phyloP scores from a whole-genome alignment of 2,113 vertebrate genomes.

The Spheniscus mendiculus region DNA sequence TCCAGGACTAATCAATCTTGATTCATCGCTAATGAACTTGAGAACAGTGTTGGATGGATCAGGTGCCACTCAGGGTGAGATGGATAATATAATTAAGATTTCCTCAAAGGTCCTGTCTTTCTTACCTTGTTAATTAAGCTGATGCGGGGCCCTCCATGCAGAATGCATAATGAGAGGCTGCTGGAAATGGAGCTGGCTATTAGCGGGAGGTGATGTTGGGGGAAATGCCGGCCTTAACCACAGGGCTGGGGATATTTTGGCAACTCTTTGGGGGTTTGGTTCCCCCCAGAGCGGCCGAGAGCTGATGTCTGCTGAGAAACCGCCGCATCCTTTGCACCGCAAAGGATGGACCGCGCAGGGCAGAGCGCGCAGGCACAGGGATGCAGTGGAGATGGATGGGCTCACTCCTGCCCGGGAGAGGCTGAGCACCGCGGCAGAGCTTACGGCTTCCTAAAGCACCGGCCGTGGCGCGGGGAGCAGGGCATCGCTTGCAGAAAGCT shows the following conservation, averaged over 20 bases:
- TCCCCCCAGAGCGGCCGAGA: background rate
- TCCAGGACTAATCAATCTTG: slow-evolving; percentile 39
- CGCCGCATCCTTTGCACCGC: background rate
- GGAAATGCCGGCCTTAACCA: background rate
- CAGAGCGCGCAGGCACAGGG: accelerated
- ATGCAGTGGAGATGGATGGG: background rate
- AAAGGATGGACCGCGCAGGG: accelerated
- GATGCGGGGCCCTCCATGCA: background rate
- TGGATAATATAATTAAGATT: slow-evolving; percentile 69
- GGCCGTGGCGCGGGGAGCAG: background rate
- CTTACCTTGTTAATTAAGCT: slow-evolving; percentile 69
- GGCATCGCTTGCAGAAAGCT: background rate
- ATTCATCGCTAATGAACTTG: slow-evolving; percentile 61
- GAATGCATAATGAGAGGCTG: slow-evolving; percentile 41
- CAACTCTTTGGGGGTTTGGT: background rate
- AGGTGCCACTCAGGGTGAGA: slow-evolving; percentile 62
- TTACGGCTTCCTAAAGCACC: background rate
- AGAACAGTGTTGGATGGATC: slow-evolving; percentile 47
- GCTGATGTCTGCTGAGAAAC: background rate
- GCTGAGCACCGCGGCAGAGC: accelerated
- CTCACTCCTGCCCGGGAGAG: background rate
- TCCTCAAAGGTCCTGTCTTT: slow-evolving; percentile 56
- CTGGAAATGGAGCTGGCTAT: background rate
- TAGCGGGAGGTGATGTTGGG: background rate
- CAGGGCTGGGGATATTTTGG: background rate